Evolutionary conservation across 2,113 vertebrate species (phyloP), one percentile per base, ranked within the genome.

Genomic region (Nothocercus julius): DNA sequence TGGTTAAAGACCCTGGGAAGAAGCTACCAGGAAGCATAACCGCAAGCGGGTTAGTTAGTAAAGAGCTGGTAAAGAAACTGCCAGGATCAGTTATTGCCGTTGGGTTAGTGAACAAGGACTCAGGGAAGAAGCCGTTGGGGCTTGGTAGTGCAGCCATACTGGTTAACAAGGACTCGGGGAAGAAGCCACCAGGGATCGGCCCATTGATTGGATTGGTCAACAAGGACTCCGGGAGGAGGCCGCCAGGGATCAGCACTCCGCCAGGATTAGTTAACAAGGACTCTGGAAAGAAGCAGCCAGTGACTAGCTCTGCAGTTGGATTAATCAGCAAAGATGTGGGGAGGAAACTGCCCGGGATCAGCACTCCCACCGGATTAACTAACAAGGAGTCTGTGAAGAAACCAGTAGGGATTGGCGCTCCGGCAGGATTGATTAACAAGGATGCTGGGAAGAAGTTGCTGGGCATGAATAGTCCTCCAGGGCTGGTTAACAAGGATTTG

Each of bases 71-170:
- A 4, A 98, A 98, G 97, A 98, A 98, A 32, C 88, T 97, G 49
- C 85, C 96, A 5, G 94, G 94, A 79, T 83, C 96, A 70, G 93
- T 96, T 76, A 95, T 98, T 73, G 95, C 96, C 5, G 92, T 98
- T 45, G 97, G 97, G 3, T 82, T 98, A 91, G 94, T 97, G 69
- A 97, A 95, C 94, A 98, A 98, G 96, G 98, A 98, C 95, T 97
- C 97, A 97, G 97, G 97, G 93, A 98, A 98, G 96, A 98, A 98
- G 95, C 85, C 97, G 24, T 83, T 98, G 56, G 98, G 97, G 93
- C 79, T 96, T 40, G 93, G 97, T 82, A 91, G 96, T 44, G 74
- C 97, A 82, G 91, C 97, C 17, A 95, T 98, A 78, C 42, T 98
- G 97, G 96, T 97, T 62, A 98, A 95, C 93, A 98, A 98, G 85